These are phyloP conservation scores for Ctenopoma multispine DNA, from an alignment of 2,797 vertebrate genomes.

Conservation along the genomic window DNA sequence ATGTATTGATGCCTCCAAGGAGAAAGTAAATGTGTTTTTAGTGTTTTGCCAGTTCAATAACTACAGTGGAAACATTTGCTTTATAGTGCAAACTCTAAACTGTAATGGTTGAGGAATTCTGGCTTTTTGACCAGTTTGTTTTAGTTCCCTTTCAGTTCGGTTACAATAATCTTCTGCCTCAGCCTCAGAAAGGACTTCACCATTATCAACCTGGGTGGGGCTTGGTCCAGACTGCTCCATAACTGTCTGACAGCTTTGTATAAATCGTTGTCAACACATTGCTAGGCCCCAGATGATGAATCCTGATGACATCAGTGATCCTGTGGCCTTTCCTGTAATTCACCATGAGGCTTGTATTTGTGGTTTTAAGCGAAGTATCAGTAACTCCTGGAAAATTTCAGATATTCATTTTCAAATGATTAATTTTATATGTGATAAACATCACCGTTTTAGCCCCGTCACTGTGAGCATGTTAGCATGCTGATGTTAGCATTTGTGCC, in stretches of 20 bases:
- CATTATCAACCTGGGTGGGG: no score
- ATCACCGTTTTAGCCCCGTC: no score
- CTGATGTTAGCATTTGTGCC: no score
- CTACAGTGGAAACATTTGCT: slow-evolving; percentile 41
- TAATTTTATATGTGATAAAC: no score
- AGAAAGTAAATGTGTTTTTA: slow-evolving; percentile 24
- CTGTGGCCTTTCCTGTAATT: background rate
- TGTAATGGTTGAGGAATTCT: slow-evolving; percentile 12
- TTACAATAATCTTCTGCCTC: slow-evolving; percentile 3
- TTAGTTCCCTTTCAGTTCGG: background rate
- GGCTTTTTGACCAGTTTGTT: slow-evolving; percentile 8
- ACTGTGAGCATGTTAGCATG: no score
- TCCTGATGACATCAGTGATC: background rate
- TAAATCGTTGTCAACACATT: background rate
- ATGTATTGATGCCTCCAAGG: slow-evolving; percentile 9
- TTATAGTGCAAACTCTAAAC: slow-evolving; percentile 17
- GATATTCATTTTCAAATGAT: background rate
- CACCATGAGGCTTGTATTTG: background rate
- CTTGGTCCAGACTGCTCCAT: background rate
- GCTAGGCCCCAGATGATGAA: background rate
- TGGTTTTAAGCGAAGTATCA: background rate
- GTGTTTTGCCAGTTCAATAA: slow-evolving; percentile 30
- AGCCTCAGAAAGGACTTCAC: background rate
- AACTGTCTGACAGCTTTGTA: background rate
- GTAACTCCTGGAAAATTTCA: background rate